phyloP scores from a whole-genome alignment of 1,140 invertebrate species.

The Apis dorsata region DNA sequence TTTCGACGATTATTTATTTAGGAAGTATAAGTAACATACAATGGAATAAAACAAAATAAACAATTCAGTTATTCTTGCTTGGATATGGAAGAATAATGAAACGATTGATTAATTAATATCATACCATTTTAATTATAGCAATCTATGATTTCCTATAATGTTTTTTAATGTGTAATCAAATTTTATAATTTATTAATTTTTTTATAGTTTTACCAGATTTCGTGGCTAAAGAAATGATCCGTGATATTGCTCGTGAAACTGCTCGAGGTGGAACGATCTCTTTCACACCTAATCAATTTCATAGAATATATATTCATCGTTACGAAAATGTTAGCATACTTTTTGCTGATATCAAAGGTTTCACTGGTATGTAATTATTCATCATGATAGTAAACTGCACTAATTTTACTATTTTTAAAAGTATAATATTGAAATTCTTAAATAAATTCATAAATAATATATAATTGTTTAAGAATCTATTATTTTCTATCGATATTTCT shows the following conservation, averaged over 20 bases:
- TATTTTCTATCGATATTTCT: not conserved
- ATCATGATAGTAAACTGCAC: not conserved
- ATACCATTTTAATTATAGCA: not conserved
- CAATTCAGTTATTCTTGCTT: not conserved
- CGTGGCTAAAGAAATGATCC: constrained; percentile 96
- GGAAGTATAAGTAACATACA: constrained; percentile 25
- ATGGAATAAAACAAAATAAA: not conserved
- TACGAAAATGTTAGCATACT: constrained; percentile 98
- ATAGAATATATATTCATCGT: constrained; percentile 98
- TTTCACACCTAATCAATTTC: constrained; percentile 93
- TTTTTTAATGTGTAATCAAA: not conserved
- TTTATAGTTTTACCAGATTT: constrained; percentile 96
- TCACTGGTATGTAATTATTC: constrained; percentile 86
- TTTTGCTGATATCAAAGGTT: constrained; percentile 99
- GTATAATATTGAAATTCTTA: too few relatives aligned
- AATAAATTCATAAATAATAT: too few relatives aligned
- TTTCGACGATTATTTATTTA: constrained; percentile 45
- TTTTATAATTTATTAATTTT: not conserved
- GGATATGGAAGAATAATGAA: not conserved
- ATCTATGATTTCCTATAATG: not conserved
- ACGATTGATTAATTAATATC: not conserved
- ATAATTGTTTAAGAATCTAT: not conserved
- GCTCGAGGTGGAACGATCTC: constrained; percentile 84
- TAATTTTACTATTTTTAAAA: not conserved
- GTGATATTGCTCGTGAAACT: constrained; percentile 90